A percentile compares a stretch with the other conserved stretches of the same genome.
Conservation (phyloP, 2,113 vertebrate genomes). For the Hyperoodon ampullatus region DNA sequence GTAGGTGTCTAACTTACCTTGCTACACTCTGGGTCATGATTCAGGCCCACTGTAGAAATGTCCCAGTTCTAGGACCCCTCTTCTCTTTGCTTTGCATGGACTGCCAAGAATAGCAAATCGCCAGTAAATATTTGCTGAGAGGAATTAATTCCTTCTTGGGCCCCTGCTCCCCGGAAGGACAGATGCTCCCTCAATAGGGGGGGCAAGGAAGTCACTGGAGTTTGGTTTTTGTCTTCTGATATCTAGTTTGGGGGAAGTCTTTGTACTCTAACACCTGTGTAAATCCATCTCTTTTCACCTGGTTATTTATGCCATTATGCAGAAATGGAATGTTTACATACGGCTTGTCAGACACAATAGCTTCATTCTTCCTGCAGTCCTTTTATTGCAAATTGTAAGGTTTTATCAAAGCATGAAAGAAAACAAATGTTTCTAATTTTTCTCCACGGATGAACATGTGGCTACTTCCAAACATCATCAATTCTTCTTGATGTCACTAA, state of each 20-base stretch:
- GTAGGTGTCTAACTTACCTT: background rate
- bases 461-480: background rate
- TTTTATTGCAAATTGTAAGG: background rate
- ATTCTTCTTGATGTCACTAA: background rate
- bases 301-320: background rate
- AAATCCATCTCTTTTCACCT: constrained; percentile 23
- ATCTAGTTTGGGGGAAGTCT: background rate
- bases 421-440: background rate
- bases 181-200: background rate
- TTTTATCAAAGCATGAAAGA: background rate
- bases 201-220: background rate
- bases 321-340: constrained; percentile 34
- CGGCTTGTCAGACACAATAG: background rate
- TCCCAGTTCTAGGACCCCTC: background rate
- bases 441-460: background rate
- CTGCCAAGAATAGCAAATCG: background rate
- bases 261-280: background rate
- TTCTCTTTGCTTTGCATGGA: background rate
- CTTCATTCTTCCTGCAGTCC: background rate
- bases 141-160: background rate
- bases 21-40: background rate
- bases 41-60: background rate
- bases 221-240: background rate
- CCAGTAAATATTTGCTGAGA: background rate
- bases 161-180: background rate